These are phyloP conservation scores for Megalurothrips usitatus DNA, from an alignment of 2,888 invertebrate genomes.

Conservation along the genomic window DNA sequence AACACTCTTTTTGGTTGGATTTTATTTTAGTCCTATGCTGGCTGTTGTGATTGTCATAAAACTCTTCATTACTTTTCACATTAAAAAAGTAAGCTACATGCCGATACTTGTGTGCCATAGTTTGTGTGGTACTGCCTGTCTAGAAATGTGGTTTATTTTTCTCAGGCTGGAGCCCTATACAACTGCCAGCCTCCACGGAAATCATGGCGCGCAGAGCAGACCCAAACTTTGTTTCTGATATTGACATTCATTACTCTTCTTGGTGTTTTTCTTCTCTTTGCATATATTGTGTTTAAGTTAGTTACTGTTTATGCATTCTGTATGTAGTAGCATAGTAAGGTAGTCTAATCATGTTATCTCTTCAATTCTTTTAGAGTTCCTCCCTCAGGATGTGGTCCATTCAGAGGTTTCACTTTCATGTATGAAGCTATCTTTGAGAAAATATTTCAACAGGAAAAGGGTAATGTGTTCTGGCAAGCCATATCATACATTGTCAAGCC, in stretches of 20 bases:
- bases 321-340: not conserved
- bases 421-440: slow-evolving; percentile 56
- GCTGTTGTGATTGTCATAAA: slow-evolving; percentile 62
- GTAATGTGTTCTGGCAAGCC: slow-evolving; percentile 48
- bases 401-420: slow-evolving; percentile 53
- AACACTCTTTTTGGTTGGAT: slow-evolving; percentile 69
- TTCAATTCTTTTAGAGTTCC: slow-evolving; percentile 48
- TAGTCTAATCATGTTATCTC: not conserved
- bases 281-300: slow-evolving; percentile 63
- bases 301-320: slow-evolving; percentile 35
- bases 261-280: slow-evolving; percentile 55
- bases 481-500: slow-evolving; percentile 55
- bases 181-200: slow-evolving; percentile 65
- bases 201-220: slow-evolving; percentile 67
- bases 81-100: slow-evolving; percentile 51
- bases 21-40: slow-evolving; percentile 67
- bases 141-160: slow-evolving; percentile 7
- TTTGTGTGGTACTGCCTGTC: not conserved
- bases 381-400: slow-evolving; percentile 61
- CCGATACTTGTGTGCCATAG: not conserved
- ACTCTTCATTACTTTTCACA: slow-evolving; percentile 67
- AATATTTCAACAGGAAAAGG: slow-evolving; percentile 51
- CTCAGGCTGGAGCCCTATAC: slow-evolving; percentile 52
- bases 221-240: slow-evolving; percentile 68
- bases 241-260: slow-evolving; percentile 62